A percentile compares a stretch with the other conserved stretches of the same genome.
Evolutionary conservation across 1,140 invertebrate genomes (phyloP).

Genomic region (Marisa cornuarietis): DNA sequence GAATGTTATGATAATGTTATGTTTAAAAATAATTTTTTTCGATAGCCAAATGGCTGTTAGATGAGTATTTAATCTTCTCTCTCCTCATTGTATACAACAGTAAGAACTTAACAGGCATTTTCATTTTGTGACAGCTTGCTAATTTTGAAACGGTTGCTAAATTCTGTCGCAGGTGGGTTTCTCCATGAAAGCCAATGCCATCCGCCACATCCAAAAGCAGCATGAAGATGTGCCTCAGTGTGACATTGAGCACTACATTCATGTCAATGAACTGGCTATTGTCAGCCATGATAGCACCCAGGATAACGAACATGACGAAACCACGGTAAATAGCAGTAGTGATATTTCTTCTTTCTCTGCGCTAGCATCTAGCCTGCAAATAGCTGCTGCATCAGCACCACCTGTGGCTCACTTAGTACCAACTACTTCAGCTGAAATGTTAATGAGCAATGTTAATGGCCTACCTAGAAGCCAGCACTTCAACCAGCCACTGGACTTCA

Average conservation of each 20-base stretch:
- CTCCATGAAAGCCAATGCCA: conserved; percentile 67
- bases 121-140: no score
- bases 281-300: conserved; percentile 28
- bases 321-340: conserved; percentile 5
- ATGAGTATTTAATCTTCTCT: no score
- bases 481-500: conserved; percentile 78
- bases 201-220: conserved; percentile 66
- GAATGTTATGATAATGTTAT: no score
- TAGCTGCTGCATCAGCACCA: conserved; percentile 17
- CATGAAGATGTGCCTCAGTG: conserved; percentile 61
- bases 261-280: conserved; percentile 38
- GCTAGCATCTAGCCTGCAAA: conserved; percentile 7
- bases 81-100: no score
- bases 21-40: no score
- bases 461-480: conserved; percentile 8
- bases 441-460: no score
- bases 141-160: no score
- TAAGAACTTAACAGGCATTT: no score
- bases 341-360: conserved; percentile 16
- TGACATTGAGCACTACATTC: conserved; percentile 51
- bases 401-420: conserved; percentile 48
- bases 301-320: conserved; percentile 17
- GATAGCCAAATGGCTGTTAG: no score
- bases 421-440: not conserved
- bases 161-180: conserved; percentile 52